phyloP scores from a whole-genome alignment of 1,140 invertebrate genomes.

The Drosophila orosa region DNA sequence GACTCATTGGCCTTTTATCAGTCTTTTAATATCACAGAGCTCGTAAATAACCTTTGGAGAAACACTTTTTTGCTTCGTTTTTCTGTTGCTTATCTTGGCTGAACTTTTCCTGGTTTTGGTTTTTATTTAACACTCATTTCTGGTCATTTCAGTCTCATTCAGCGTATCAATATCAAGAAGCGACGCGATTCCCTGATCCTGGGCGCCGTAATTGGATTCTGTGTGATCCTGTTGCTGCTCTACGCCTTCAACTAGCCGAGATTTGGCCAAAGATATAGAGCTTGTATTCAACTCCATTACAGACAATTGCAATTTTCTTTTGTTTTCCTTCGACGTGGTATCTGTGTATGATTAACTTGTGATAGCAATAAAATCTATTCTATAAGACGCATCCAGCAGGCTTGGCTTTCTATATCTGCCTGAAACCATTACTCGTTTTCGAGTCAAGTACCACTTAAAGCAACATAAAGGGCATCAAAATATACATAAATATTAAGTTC shows the following conservation, averaged over 20 bases:
- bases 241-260: slow-evolving; percentile 89
- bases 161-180: slow-evolving; percentile 96
- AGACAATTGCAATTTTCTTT: slow-evolving; percentile 44
- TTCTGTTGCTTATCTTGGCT: background rate
- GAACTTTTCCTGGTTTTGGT: background rate
- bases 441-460: slow-evolving; percentile 7
- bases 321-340: slow-evolving; percentile 54
- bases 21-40: background rate
- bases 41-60: background rate
- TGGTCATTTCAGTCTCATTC: slow-evolving; percentile 94
- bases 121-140: slow-evolving; percentile 86
- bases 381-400: slow-evolving; percentile 34
- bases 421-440: slow-evolving; percentile 5
- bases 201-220: slow-evolving; percentile 92
- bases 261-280: slow-evolving; percentile 60
- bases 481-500: slow-evolving; percentile 1
- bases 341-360: slow-evolving; percentile 77
- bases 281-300: slow-evolving; percentile 35
- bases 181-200: slow-evolving; percentile 96
- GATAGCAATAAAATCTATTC: slow-evolving; percentile 75
- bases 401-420: background rate
- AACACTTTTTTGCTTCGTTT: background rate
- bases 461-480: background rate
- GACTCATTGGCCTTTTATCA: slow-evolving; percentile 3
- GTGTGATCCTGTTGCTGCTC: slow-evolving; percentile 93